A percentile compares a stretch with the other conserved stretches of the same genome.
Conservation (phyloP, 1,140 invertebrate genomes). For the Drosophila funebris region DNA sequence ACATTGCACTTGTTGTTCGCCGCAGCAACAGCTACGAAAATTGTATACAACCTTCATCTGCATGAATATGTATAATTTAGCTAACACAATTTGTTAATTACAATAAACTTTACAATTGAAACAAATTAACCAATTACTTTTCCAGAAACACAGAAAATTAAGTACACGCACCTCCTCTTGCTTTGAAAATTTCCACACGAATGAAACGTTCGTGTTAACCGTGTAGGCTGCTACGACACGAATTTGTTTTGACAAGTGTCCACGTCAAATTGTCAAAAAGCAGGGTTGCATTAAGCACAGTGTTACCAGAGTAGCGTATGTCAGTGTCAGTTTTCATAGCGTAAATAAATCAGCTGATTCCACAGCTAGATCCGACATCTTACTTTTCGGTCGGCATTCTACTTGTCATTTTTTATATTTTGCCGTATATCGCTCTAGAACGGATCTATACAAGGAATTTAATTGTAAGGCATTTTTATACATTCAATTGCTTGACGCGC, state of each 20-base stretch:
- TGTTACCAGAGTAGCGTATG: constrained; percentile 25
- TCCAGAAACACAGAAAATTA: background rate
- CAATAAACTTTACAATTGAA: constrained; percentile 6
- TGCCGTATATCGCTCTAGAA: background rate
- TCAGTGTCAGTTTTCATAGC: background rate
- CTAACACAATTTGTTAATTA: background rate
- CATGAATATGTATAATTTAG: background rate
- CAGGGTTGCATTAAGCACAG: constrained; percentile 38
- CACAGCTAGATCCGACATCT: constrained; percentile 27
- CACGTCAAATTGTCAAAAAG: constrained; percentile 66
- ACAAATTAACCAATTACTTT: constrained; percentile 21
- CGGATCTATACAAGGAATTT: background rate
- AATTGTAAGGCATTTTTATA: background rate
- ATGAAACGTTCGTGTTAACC: constrained; percentile 31
- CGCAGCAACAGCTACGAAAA: background rate
- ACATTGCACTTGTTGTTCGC: background rate
- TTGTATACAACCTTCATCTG: background rate
- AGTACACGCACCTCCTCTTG: constrained; percentile 47
- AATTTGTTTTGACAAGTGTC: constrained; percentile 54
- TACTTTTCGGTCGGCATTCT: constrained; percentile 44
- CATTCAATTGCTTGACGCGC: background rate
- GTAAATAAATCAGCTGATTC: constrained; percentile 20
- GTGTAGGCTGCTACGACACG: constrained; percentile 21
- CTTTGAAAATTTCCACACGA: constrained; percentile 52
- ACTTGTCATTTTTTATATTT: constrained; percentile 7